A percentile compares a stretch with the other conserved stretches of the same genome.
Evolutionary conservation across 2,113 vertebrate species (phyloP).

Genomic region (Trochalopteron elliotii): DNA sequence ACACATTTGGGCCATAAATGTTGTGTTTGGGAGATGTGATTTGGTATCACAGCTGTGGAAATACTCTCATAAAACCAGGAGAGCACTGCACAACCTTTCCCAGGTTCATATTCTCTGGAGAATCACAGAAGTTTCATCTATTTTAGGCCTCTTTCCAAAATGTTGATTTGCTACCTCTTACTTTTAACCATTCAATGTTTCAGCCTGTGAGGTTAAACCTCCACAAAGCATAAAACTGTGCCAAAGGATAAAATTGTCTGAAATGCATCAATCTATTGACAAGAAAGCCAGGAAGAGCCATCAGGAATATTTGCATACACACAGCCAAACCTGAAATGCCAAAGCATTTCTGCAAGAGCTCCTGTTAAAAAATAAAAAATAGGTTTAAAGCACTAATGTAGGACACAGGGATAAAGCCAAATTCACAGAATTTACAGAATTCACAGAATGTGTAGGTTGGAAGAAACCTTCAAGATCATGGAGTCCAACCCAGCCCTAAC

Average conservation of each 20-base stretch:
- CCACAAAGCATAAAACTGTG: not conserved
- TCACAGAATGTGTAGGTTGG: too few species aligned
- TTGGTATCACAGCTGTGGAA: not conserved
- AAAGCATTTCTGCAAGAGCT: not conserved
- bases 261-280: not conserved
- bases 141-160: not conserved
- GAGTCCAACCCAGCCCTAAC: too few species aligned
- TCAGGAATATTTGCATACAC: not conserved
- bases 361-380: not conserved
- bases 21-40: not conserved
- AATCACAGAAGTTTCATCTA: not conserved
- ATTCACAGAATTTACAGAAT: too few species aligned
- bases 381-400: not conserved
- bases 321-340: not conserved
- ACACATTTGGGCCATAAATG: not conserved
- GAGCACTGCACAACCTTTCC: not conserved
- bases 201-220: fast-evolving
- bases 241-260: not conserved
- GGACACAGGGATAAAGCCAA: not conserved
- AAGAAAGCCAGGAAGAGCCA: not conserved
- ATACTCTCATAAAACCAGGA: not conserved
- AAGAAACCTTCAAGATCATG: too few species aligned
- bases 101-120: not conserved
- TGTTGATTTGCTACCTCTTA: too few species aligned
- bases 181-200: not conserved